Conservation (phyloP, 2,888 invertebrate species). For the Trissolcus brochymenae region DNA sequence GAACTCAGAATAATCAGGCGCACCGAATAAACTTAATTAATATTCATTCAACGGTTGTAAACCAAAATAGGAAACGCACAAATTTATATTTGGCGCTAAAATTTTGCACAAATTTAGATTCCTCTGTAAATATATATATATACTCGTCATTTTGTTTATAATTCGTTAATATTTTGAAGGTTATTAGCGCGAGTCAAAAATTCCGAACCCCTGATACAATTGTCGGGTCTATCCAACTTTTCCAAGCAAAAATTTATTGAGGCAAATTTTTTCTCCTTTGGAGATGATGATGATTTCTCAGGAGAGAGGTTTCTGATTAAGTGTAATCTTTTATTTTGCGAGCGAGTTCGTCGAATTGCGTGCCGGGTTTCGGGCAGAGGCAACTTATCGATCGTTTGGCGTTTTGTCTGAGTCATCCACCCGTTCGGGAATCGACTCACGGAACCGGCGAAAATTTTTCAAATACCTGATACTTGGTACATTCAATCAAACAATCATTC, state of each 20-base stretch:
- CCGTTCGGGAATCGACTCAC: conserved; percentile 29
- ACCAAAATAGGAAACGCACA: conserved; percentile 41
- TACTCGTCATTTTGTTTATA: no score
- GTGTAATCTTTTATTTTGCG: not conserved
- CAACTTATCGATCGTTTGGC: conserved; percentile 46
- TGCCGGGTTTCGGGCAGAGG: conserved; percentile 5
- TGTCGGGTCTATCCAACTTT: no score
- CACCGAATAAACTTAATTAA: conserved; percentile 46
- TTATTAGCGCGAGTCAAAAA: no score
- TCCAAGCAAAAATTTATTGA: no score
- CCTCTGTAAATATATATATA: no score
- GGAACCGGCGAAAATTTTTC: conserved; percentile 32
- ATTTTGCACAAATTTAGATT: no score
- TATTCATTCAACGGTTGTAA: conserved; percentile 53
- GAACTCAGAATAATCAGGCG: conserved; percentile 42
- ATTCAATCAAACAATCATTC: conserved; percentile 49
- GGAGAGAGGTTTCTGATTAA: no score
- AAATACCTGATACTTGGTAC: conserved; percentile 38
- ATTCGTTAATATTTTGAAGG: no score
- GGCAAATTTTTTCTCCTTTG: conserved; percentile 28
- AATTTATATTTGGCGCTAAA: no score
- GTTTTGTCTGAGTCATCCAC: conserved; percentile 44
- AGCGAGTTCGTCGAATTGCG: conserved; percentile 5
- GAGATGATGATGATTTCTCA: conserved; percentile 4
- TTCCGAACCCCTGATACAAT: no score